Percentiles rank a stretch among this genome's conserved stretches.
phyloP scores from a whole-genome alignment of 35 echinoderm and acorn worm genomes.

The Strongylocentrotus purpuratus region DNA sequence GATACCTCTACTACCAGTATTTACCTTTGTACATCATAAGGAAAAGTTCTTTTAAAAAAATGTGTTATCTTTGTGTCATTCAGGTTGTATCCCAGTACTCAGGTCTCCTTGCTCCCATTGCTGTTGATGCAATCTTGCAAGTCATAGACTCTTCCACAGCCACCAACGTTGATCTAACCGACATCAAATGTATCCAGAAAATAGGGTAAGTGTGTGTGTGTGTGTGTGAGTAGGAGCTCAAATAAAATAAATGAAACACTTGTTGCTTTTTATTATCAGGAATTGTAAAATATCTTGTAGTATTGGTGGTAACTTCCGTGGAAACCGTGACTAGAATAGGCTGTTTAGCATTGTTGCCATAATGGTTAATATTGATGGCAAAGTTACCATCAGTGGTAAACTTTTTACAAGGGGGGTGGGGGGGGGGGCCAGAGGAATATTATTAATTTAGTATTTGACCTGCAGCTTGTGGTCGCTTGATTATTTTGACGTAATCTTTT shows the following conservation, averaged over 20 bases:
- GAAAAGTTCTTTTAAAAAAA: not conserved
- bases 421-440: too few species aligned
- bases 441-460: too few species aligned
- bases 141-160: constrained; percentile 84
- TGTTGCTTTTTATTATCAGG: not conserved
- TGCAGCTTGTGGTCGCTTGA: too few species aligned
- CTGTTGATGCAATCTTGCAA: constrained; percentile 90
- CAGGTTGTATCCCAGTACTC: constrained; percentile 99
- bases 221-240: not conserved
- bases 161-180: constrained; percentile 83
- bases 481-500: too few species aligned
- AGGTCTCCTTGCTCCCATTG: constrained; percentile 81
- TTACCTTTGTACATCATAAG: not conserved
- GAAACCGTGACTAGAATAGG: too few species aligned
- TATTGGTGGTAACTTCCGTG: too few species aligned
- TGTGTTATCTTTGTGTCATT: constrained; percentile 6
- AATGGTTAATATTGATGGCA: too few species aligned
- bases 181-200: constrained; percentile 92
- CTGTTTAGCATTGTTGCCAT: too few species aligned
- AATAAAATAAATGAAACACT: not conserved
- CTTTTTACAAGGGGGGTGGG: too few species aligned
- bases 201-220: constrained; percentile 71
- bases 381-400: too few species aligned
- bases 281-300: not conserved
- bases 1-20: too few species aligned